Percentiles rank a stretch among this genome's conserved stretches.
These are phyloP conservation scores for Polydrusus cervinus DNA, from an alignment of 2,888 invertebrate species.

Conservation along the genomic window DNA sequence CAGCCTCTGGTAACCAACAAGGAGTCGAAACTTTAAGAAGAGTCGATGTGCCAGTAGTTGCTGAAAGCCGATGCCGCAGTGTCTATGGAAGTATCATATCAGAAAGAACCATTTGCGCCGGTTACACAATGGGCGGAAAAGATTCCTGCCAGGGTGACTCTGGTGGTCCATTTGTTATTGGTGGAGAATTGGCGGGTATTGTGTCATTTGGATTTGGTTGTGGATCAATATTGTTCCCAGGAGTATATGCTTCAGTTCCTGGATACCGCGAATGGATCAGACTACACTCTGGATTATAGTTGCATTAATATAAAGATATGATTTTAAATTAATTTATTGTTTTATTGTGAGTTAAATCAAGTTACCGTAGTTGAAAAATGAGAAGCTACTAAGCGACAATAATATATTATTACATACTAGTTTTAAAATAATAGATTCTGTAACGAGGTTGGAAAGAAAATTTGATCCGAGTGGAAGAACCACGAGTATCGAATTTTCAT, in stretches of 20 bases:
- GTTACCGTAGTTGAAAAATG: no score
- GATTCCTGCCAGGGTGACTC: constrained; percentile 59
- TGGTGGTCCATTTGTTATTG: constrained; percentile 58
- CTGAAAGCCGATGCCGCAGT: constrained; percentile 14
- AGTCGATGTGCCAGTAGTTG: constrained; percentile 40
- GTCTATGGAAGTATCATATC: constrained; percentile 36
- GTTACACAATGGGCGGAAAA: constrained; percentile 74
- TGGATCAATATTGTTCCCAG: constrained; percentile 57
- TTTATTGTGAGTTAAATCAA: no score
- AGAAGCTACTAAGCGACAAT: no score
- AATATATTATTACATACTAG: no score
- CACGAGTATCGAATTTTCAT: no score
- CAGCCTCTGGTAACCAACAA: not conserved
- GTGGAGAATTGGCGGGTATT: constrained; percentile 55
- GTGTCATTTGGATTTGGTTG: constrained; percentile 60
- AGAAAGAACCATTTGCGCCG: constrained; percentile 75
- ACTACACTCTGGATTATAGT: constrained; percentile 36
- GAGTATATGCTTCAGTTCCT: constrained; percentile 58
- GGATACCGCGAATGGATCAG: constrained; percentile 51
- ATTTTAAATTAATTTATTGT: no score
- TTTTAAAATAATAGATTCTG: no score
- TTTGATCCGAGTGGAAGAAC: no score
- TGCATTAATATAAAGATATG: no score
- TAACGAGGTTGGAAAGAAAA: no score
- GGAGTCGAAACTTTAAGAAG: not conserved